Percentiles rank a stretch among this genome's conserved stretches.
Conservation (phyloP, 2,113 vertebrate species). For the Stegastes partitus region DNA sequence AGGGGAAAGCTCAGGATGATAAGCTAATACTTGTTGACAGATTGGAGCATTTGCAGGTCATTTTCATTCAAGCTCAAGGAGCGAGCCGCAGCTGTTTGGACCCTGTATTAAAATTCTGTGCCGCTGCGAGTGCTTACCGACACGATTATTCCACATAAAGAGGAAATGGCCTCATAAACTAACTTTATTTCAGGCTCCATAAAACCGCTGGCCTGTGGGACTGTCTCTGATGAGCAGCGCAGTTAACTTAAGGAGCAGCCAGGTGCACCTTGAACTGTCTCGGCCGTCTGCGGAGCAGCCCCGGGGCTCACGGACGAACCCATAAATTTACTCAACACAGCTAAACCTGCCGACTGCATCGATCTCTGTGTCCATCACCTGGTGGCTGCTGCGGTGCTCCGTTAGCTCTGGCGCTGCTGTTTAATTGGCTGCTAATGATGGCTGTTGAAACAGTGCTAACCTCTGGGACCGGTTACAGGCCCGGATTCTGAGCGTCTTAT, state of each 20-base stretch:
- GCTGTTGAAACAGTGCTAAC: slow-evolving; percentile 16
- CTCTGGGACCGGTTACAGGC: not conserved
- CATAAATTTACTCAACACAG: slow-evolving; percentile 42
- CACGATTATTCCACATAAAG: slow-evolving; percentile 73
- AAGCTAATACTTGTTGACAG: slow-evolving; percentile 38
- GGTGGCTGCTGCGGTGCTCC: not conserved
- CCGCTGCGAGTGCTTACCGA: slow-evolving; percentile 55
- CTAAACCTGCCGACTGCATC: slow-evolving; percentile 5
- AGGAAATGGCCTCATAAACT: slow-evolving; percentile 70
- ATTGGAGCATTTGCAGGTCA: slow-evolving; percentile 42
- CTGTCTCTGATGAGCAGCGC: slow-evolving; percentile 50
- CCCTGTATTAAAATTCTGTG: slow-evolving; percentile 51
- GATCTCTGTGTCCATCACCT: slow-evolving; percentile 9
- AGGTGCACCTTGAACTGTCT: slow-evolving; percentile 63
- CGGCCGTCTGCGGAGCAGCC: slow-evolving; percentile 7
- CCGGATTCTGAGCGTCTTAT: not conserved
- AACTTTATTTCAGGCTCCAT: slow-evolving; percentile 71
- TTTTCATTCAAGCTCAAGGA: slow-evolving; percentile 51
- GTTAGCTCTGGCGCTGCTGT: slow-evolving; percentile 17
- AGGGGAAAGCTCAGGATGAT: not conserved
- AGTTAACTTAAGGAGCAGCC: slow-evolving; percentile 63
- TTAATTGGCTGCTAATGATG: slow-evolving; percentile 38
- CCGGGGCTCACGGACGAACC: not conserved
- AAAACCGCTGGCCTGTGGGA: slow-evolving; percentile 53
- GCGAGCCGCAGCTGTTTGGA: slow-evolving; percentile 28